Evolutionary conservation across 2,797 vertebrate genomes (phyloP).

Genomic region (Xiphorhynchus erythropygius): DNA sequence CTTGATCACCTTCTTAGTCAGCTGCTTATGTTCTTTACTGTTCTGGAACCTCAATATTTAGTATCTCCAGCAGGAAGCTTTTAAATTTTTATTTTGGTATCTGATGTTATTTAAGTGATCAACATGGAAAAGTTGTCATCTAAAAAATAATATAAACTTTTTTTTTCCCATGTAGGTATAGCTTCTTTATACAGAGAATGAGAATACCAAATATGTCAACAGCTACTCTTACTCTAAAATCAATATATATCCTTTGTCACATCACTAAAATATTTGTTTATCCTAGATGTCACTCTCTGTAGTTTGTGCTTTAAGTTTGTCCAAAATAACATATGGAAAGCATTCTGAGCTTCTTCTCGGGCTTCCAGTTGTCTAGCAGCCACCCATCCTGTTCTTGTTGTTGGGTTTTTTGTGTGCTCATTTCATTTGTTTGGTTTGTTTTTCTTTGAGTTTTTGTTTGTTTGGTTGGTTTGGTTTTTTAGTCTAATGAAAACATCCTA

Average conservation of each 20-base stretch:
- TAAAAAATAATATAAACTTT: neutral
- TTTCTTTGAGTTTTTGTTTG: neutral
- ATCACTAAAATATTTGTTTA: neutral
- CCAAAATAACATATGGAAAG: neutral
- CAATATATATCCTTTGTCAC: neutral
- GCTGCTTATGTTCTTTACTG: neutral
- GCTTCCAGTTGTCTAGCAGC: neutral
- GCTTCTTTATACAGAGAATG: neutral
- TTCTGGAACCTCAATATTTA: neutral
- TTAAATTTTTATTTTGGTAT: neutral
- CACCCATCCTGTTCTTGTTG: neutral
- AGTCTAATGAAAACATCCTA: neutral
- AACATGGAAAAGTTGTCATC: neutral
- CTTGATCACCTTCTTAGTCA: neutral
- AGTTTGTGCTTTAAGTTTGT: neutral
- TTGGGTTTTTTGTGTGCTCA: neutral
- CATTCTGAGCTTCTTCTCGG: neutral
- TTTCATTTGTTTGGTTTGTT: neutral
- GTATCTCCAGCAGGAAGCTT: neutral
- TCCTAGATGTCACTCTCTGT: neutral
- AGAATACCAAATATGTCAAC: neutral
- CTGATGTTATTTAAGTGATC: neutral
- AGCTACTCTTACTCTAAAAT: neutral
- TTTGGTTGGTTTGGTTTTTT: neutral
- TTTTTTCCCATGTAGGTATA: neutral